These are phyloP conservation scores for Platichthys stellatus DNA, from an alignment of 2,113 vertebrate species.

Conservation along the genomic window DNA sequence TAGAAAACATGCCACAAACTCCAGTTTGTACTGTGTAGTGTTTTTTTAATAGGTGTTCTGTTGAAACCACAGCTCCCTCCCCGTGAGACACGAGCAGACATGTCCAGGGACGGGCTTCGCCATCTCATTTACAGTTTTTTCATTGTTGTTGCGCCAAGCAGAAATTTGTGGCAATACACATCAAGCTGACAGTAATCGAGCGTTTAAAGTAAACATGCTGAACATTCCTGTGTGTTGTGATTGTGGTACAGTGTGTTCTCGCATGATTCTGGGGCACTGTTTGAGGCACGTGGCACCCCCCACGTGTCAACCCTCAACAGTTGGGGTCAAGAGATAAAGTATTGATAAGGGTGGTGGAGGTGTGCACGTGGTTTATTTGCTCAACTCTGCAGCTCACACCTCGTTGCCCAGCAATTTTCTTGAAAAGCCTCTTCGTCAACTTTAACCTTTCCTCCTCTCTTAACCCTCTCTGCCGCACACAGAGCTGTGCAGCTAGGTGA, in stretches of 20 bases:
- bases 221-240: constrained; percentile 58
- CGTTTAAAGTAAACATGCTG: constrained; percentile 42
- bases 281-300: not conserved
- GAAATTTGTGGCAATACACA: constrained; percentile 37
- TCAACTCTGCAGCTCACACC: constrained; percentile 73
- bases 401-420: constrained; percentile 63
- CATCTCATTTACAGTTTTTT: constrained; percentile 60
- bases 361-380: constrained; percentile 78
- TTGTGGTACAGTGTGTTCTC: constrained; percentile 48
- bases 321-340: constrained; percentile 28
- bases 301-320: constrained; percentile 14
- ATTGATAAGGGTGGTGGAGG: constrained; percentile 52
- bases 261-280: constrained; percentile 6
- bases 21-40: constrained; percentile 42
- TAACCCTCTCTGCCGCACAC: constrained; percentile 38
- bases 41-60: constrained; percentile 56
- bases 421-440: constrained; percentile 78
- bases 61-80: constrained; percentile 55
- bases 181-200: constrained; percentile 28
- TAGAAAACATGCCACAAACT: constrained; percentile 42
- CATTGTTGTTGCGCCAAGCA: constrained; percentile 54
- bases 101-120: not conserved
- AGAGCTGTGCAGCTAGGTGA: constrained; percentile 73
- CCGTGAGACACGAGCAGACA: constrained; percentile 55
- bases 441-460: constrained; percentile 49